Percentiles rank a stretch among this genome's conserved stretches.
These are phyloP conservation scores for Pseudanteris insignis DNA, from an alignment of 2,888 invertebrate genomes.

Conservation along the genomic window DNA sequence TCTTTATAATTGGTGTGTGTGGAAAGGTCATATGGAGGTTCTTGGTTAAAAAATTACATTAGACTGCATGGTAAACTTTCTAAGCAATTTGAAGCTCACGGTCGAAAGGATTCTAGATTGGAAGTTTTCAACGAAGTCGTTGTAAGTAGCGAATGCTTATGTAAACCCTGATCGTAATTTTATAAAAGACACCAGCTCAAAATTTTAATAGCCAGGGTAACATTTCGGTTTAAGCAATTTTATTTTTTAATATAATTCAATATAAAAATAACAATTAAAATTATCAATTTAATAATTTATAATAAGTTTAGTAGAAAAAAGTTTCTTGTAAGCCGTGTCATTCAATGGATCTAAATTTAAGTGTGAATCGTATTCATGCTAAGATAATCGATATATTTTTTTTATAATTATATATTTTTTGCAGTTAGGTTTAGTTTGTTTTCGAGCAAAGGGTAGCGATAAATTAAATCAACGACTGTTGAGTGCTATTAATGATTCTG, in stretches of 20 bases:
- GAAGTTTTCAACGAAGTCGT: slow-evolving; percentile 92
- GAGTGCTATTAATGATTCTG: slow-evolving; percentile 92
- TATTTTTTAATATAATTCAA: background rate
- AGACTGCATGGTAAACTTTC: too few species aligned
- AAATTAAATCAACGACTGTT: slow-evolving; percentile 90
- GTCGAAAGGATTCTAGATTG: slow-evolving; percentile 84
- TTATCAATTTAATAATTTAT: background rate
- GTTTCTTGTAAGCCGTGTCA: too few species aligned
- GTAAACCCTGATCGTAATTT: too few species aligned
- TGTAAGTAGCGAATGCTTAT: too few species aligned
- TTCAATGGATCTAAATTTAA: too few species aligned
- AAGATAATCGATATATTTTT: too few species aligned
- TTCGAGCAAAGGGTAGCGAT: slow-evolving; percentile 82
- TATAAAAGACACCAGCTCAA: too few species aligned
- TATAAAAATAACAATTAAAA: too few species aligned
- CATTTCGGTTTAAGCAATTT: background rate
- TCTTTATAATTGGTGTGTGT: too few species aligned
- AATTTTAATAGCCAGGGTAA: background rate
- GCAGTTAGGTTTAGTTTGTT: slow-evolving; percentile 91
- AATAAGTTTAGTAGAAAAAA: background rate
- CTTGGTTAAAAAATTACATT: too few species aligned
- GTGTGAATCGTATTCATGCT: too few species aligned
- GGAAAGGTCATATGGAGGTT: too few species aligned
- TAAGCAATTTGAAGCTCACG: slow-evolving; percentile 85
- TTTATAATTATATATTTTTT: slow-evolving; percentile 27